phyloP scores from a whole-genome alignment of 2,113 vertebrate species.

The Puffinus mauretanicus region DNA sequence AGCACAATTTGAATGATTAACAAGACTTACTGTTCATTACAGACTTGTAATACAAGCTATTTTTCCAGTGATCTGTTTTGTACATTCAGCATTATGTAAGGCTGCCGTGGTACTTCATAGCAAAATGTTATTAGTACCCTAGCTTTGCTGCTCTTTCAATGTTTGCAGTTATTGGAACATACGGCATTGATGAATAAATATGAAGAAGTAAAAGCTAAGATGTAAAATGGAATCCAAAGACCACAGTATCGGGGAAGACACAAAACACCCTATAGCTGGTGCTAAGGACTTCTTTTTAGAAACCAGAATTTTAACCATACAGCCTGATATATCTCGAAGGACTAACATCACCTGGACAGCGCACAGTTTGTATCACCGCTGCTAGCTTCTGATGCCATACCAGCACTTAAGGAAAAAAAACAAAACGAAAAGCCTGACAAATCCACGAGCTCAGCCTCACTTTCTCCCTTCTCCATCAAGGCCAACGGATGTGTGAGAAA shows the following conservation, averaged over 20 bases:
- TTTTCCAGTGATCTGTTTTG: slow-evolving; percentile 17
- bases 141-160: neutral
- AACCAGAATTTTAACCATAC: neutral
- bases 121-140: neutral
- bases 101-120: neutral
- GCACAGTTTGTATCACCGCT: neutral
- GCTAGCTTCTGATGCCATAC: neutral
- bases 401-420: neutral
- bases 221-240: neutral
- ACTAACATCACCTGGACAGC: neutral
- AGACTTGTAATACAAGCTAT: neutral
- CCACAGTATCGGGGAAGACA: neutral
- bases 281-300: neutral
- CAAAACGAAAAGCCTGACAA: neutral
- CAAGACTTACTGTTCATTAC: neutral
- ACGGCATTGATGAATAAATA: neutral
- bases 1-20: slow-evolving; percentile 34
- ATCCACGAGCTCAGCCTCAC: neutral
- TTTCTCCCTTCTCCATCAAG: neutral
- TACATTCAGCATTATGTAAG: neutral
- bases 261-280: neutral
- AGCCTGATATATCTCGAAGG: neutral
- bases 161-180: neutral
- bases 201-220: neutral
- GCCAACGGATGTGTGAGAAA: neutral